These are phyloP conservation scores for Brachylomia viminalis DNA, from an alignment of 2,888 invertebrate genomes.

Conservation along the genomic window DNA sequence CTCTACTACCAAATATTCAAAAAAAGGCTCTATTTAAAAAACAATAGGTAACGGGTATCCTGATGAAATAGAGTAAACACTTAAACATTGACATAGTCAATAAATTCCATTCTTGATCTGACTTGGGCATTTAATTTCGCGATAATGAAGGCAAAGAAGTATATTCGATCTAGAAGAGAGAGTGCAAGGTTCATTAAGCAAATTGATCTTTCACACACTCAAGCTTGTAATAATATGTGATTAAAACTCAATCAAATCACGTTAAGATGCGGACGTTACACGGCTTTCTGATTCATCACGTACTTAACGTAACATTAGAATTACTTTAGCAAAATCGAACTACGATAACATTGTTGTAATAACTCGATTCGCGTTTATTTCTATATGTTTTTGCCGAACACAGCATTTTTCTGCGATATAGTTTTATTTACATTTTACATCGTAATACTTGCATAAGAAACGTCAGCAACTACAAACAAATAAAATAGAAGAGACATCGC, in stretches of 20 bases:
- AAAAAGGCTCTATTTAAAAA: constrained; percentile 1
- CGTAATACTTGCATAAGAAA: constrained; percentile 39
- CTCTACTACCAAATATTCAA: not conserved
- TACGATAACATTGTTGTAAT: constrained; percentile 56
- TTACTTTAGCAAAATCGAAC: constrained; percentile 55
- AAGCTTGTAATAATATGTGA: constrained; percentile 47
- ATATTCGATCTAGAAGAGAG: constrained; percentile 24
- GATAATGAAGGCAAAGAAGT: constrained; percentile 18
- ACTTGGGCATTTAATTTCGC: constrained; percentile 15
- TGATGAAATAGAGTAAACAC: constrained; percentile 12
- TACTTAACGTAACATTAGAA: constrained; percentile 61
- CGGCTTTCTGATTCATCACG: constrained; percentile 67
- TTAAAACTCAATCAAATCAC: constrained; percentile 56
- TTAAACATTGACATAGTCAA: constrained; percentile 21
- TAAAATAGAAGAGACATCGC: constrained; percentile 21
- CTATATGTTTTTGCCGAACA: constrained; percentile 4
- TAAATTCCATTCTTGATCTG: constrained; percentile 9
- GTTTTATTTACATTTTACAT: constrained; percentile 32
- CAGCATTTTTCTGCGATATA: constrained; percentile 16
- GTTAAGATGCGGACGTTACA: constrained; percentile 52
- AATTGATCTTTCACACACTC: constrained; percentile 17
- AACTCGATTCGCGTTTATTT: constrained; percentile 39
- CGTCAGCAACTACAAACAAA: constrained; percentile 6
- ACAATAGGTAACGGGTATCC: not conserved
- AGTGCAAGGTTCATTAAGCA: constrained; percentile 24